These are phyloP conservation scores for Amphipoea lucens DNA, from an alignment of 2,888 invertebrate species.

Conservation along the genomic window DNA sequence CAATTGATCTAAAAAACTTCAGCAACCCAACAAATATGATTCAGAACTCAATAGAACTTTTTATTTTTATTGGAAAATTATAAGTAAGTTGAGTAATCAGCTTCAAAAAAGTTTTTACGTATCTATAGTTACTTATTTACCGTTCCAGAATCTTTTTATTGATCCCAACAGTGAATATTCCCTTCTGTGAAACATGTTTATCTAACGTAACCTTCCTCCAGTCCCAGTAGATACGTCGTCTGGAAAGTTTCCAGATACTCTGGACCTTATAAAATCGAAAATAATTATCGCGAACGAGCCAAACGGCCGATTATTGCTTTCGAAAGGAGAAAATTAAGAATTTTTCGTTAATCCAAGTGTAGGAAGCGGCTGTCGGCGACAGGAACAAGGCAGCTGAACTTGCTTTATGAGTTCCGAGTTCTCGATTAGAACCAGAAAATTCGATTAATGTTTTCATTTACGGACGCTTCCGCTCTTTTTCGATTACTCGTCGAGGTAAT, in stretches of 20 bases:
- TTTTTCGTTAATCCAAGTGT: conserved; percentile 75
- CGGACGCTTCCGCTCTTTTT: conserved; percentile 64
- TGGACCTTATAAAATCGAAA: conserved; percentile 74
- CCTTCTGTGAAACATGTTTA: conserved; percentile 49
- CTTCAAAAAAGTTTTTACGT: conserved; percentile 36
- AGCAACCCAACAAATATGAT: conserved; percentile 33
- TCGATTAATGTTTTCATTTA: conserved; percentile 80
- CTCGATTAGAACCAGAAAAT: conserved; percentile 79
- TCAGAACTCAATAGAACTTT: conserved; percentile 24
- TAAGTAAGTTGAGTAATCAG: conserved; percentile 27
- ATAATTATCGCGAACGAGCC: conserved; percentile 73
- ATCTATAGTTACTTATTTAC: not conserved
- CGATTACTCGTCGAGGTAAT: conserved; percentile 69
- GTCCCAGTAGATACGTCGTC: conserved; percentile 59
- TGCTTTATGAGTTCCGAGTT: conserved; percentile 83
- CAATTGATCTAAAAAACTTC: conserved; percentile 42
- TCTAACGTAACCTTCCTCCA: conserved; percentile 38
- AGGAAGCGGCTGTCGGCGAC: conserved; percentile 77
- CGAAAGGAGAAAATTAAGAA: conserved; percentile 78
- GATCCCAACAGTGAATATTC: conserved; percentile 33
- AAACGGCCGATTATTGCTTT: conserved; percentile 78
- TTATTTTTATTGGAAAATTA: conserved; percentile 37
- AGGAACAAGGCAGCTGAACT: conserved; percentile 70
- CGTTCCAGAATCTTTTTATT: conserved; percentile 30
- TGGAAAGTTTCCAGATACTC: conserved; percentile 73